These are phyloP conservation scores for Drosophila pruinosa DNA, from an alignment of 1,140 invertebrate species.

Conservation along the genomic window DNA sequence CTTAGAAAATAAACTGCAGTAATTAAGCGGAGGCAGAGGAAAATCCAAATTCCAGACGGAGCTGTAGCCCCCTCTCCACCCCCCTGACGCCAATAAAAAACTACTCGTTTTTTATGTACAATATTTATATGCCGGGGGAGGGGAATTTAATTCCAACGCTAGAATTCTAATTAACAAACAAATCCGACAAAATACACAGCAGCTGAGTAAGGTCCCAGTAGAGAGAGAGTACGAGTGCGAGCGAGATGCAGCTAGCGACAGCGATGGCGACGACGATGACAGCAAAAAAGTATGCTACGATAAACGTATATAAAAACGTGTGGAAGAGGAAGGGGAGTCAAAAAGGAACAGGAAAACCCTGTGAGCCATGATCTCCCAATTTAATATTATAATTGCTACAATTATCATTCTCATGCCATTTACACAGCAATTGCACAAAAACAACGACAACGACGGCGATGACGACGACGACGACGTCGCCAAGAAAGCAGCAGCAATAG, in stretches of 20 bases:
- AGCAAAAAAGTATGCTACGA: constrained; percentile 73
- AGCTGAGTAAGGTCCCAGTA: constrained; percentile 22
- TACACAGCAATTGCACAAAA: constrained; percentile 80
- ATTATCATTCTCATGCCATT: constrained; percentile 83
- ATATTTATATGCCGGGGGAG: not conserved
- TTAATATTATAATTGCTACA: constrained; percentile 83
- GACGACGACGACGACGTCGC: constrained; percentile 8
- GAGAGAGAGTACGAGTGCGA: constrained; percentile 6
- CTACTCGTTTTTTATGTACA: constrained; percentile 39
- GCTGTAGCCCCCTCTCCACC: constrained; percentile 20
- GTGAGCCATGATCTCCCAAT: constrained; percentile 82
- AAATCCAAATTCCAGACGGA: constrained; percentile 26
- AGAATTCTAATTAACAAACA: constrained; percentile 82
- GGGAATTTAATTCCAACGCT: constrained; percentile 79
- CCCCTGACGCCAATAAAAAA: constrained; percentile 45
- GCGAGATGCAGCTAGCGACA: not conserved
- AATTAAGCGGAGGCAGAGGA: constrained; percentile 71
- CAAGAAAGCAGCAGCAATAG: constrained; percentile 29
- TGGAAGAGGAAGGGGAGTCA: not conserved
- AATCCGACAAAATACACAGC: constrained; percentile 78
- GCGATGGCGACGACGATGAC: constrained; percentile 21
- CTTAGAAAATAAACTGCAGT: constrained; percentile 83
- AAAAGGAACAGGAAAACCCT: constrained; percentile 54
- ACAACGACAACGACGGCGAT: constrained; percentile 22
- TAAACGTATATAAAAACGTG: constrained; percentile 49